Evolutionary conservation across 2,888 invertebrate species (phyloP).

Genomic region (Coremacera marginata): DNA sequence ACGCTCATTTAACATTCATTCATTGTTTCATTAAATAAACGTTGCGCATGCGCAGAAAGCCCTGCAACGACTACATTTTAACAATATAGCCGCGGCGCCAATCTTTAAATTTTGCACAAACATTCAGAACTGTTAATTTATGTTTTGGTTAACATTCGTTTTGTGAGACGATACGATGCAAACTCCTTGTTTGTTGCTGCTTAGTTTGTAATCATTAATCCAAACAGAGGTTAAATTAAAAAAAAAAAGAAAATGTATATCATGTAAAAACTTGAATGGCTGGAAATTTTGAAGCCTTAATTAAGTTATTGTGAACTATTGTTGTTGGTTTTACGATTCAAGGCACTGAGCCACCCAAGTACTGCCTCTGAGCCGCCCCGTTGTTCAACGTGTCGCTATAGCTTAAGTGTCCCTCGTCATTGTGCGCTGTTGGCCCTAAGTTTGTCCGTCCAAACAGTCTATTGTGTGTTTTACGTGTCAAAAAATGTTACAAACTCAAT

Average conservation of each 20-base stretch:
- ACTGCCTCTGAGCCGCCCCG: background rate
- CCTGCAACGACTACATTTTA: background rate
- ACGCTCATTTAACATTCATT: conserved; percentile 23
- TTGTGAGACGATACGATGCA: too few species aligned
- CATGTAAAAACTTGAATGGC: background rate
- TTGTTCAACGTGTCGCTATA: background rate
- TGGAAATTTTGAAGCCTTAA: background rate
- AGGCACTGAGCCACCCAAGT: conserved; percentile 2
- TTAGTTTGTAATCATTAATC: conserved; percentile 1
- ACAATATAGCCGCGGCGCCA: conserved; percentile 13
- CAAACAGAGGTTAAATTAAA: background rate
- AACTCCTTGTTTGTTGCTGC: background rate
- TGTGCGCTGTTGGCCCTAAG: too few species aligned
- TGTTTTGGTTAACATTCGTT: background rate
- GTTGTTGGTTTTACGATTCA: background rate
- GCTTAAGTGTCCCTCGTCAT: background rate
- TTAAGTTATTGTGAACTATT: background rate
- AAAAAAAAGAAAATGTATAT: background rate
- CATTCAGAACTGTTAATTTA: conserved; percentile 24
- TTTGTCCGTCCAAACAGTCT: background rate
- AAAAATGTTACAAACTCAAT: conserved; percentile 2
- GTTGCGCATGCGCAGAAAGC: background rate
- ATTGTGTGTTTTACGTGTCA: background rate
- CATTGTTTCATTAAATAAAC: conserved; percentile 25
- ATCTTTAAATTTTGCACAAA: conserved; percentile 22